phyloP scores from a whole-genome alignment of 2,113 vertebrate genomes.

The Grammomys surdaster region DNA sequence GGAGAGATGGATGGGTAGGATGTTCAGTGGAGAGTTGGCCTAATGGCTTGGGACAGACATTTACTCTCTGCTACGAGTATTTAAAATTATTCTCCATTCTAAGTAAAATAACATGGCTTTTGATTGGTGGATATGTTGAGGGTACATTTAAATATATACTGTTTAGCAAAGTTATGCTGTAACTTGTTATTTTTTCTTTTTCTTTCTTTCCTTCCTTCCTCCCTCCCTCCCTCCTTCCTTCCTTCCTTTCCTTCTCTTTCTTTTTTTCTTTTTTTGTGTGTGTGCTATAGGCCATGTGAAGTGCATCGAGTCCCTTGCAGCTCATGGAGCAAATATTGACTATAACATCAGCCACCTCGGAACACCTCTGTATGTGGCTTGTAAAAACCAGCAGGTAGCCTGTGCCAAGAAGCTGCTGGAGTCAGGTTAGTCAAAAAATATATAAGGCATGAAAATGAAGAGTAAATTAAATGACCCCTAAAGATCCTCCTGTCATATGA shows the following conservation, averaged over 20 bases:
- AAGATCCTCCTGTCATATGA: neutral
- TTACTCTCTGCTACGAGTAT: neutral
- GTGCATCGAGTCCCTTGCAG: constrained; percentile 87
- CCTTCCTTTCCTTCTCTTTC: neutral
- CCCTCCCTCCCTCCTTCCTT: neutral
- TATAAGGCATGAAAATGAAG: constrained; percentile 16
- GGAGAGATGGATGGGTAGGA: neutral
- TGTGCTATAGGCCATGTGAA: constrained; percentile 87
- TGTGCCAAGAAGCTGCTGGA: constrained; percentile 91
- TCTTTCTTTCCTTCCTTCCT: neutral
- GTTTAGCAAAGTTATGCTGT: neutral
- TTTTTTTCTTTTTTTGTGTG: neutral
- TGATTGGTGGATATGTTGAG: neutral
- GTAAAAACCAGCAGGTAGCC: constrained; percentile 88
- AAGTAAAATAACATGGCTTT: constrained; percentile 14
- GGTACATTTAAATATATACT: neutral
- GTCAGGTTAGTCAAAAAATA: constrained; percentile 87
- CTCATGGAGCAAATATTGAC: constrained; percentile 88
- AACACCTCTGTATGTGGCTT: constrained; percentile 91
- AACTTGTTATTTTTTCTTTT: neutral
- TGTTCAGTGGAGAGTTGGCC: neutral
- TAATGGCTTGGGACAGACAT: neutral
- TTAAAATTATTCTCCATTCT: neutral
- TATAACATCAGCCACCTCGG: constrained; percentile 87
- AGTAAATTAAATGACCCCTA: neutral